A percentile compares a stretch with the other conserved stretches of the same genome.
Conservation (phyloP, 2,888 invertebrate species). For the Lasius fuliginosus region DNA sequence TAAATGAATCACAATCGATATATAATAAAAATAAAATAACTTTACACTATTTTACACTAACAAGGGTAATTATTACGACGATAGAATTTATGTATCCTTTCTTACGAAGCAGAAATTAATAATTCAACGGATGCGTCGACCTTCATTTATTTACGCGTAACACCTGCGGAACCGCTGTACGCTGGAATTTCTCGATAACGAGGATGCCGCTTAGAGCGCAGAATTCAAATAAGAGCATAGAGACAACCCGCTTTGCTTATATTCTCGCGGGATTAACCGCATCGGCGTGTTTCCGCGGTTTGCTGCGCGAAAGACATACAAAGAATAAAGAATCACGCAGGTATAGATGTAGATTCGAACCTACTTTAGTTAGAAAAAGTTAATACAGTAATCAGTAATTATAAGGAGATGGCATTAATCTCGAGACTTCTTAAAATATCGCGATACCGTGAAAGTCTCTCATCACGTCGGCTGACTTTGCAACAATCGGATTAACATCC, state of each 20-base stretch:
- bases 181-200: slow-evolving; percentile 51
- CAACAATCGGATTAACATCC: neutral
- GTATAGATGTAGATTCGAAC: neutral
- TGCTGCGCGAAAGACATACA: neutral
- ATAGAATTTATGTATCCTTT: neutral
- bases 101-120: neutral
- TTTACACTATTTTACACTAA: neutral
- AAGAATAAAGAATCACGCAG: neutral
- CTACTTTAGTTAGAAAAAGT: neutral
- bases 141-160: slow-evolving; percentile 23
- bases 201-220: slow-evolving; percentile 28
- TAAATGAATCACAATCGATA: neutral
- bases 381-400: neutral
- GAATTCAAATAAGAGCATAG: slow-evolving; percentile 38
- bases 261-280: slow-evolving; percentile 26
- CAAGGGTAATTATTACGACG: neutral
- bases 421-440: neutral
- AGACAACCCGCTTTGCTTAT: slow-evolving; percentile 23
- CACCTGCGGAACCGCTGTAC: slow-evolving; percentile 36
- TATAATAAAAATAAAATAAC: neutral
- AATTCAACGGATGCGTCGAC: slow-evolving; percentile 16
- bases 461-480: neutral
- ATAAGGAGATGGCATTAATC: neutral
- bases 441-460: neutral
- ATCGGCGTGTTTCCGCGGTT: slow-evolving; percentile 18